phyloP scores from a whole-genome alignment of 2,888 invertebrate genomes.

The Zonitis immaculata region DNA sequence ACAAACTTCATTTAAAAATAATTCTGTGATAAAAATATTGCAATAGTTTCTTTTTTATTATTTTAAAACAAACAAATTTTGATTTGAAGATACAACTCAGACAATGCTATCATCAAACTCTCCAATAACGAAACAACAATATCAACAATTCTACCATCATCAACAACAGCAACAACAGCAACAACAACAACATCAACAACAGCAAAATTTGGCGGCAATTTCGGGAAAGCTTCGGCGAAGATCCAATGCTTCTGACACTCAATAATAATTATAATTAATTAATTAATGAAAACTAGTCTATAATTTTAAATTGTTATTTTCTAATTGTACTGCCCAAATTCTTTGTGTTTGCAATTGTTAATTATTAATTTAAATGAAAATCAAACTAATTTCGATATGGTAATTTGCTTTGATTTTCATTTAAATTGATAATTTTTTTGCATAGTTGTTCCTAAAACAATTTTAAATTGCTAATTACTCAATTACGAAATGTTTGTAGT shows the following conservation, averaged over 20 bases:
- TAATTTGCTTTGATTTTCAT: neutral
- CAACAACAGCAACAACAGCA: conserved; percentile 43
- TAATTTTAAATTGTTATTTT: conserved; percentile 18
- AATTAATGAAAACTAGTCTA: conserved; percentile 2
- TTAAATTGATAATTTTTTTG: no score
- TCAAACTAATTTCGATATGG: conserved; percentile 5
- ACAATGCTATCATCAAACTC: conserved; percentile 35
- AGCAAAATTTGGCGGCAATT: conserved; percentile 32
- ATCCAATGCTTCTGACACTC: conserved; percentile 44
- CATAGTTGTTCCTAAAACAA: conserved; percentile 33
- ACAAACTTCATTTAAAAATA: conserved; percentile 5
- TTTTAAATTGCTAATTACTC: no score
- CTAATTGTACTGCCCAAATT: neutral
- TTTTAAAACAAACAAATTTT: no score
- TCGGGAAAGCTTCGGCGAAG: conserved; percentile 42
- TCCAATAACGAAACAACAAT: conserved; percentile 40
- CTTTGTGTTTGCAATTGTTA: no score
- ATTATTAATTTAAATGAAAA: conserved; percentile 1
- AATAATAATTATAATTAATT: no score
- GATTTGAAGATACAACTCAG: conserved; percentile 38
- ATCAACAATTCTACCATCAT: conserved; percentile 43
- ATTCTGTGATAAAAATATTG: no score
- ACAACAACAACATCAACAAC: conserved; percentile 42
- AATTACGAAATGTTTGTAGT: no score
- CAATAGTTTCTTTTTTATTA: conserved; percentile 36